Conservation (phyloP, 2,888 invertebrate genomes). For the Himalopsyche anomala region DNA sequence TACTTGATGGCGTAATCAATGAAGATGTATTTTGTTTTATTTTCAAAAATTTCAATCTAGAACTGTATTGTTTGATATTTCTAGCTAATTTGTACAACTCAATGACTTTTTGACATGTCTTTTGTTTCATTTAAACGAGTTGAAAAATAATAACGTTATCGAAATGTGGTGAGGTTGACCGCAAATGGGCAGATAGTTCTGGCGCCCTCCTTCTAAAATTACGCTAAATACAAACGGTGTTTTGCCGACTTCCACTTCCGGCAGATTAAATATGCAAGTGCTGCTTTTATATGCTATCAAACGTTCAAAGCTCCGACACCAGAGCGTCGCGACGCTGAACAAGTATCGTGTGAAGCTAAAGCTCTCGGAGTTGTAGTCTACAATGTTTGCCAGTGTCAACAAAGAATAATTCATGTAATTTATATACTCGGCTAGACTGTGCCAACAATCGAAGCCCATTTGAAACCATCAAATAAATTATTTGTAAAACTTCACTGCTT, state of each 20-base stretch:
- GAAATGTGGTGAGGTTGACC: background rate
- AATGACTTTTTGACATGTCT: no score
- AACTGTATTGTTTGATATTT: no score
- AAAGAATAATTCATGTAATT: constrained; percentile 30
- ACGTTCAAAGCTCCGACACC: constrained; percentile 31
- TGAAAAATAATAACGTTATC: background rate
- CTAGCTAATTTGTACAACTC: no score
- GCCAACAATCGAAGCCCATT: background rate
- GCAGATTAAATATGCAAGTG: constrained; percentile 51
- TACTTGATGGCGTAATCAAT: no score
- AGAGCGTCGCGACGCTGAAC: constrained; percentile 27
- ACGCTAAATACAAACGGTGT: constrained; percentile 48
- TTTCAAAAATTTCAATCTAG: no score
- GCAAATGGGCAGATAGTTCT: constrained; percentile 1
- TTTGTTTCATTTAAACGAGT: background rate
- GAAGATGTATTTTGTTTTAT: no score
- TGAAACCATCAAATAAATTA: background rate
- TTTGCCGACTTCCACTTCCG: constrained; percentile 48
- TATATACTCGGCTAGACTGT: background rate
- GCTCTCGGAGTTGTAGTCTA: background rate
- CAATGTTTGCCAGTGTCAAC: constrained; percentile 19
- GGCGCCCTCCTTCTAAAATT: constrained; percentile 39
- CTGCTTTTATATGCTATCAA: constrained; percentile 23
- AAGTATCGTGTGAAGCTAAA: constrained; percentile 28
- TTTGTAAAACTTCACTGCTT: background rate